Base-by-base conservation (phyloP, 2,797 vertebrate genomes). In the Fistularia commersonii region DNA sequence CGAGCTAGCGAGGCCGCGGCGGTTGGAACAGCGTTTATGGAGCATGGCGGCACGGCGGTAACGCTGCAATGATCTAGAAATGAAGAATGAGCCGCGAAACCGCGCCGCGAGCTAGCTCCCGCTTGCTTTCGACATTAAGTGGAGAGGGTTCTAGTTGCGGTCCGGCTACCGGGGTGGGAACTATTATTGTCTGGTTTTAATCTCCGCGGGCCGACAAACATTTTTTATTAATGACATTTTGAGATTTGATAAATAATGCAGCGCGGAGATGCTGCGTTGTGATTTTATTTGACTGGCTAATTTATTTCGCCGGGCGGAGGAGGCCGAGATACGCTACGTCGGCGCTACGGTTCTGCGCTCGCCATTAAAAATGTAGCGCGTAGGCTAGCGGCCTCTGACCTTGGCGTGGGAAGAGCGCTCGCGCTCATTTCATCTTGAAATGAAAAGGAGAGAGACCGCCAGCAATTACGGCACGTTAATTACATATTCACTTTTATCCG, bases 401-500 rank as follows among this genome's bases (percentile, higher is more conserved):
- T 91, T 90, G 92, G 88, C 88, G 92, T 86, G 89, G 88, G 89
- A 9, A 91, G 88, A 87, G 86, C 83, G 90, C 83, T 88, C 80
- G 71, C 85, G 90, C 15, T 91, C 89, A 93, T 92, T 93, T 94
- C 91, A 93, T 94, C 91, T 93, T 90, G 90, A 90, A 93, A 92
- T 92, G 91, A 92, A 91, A 92, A 90, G 90, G n/a, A 91, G 90
- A 11, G 6, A 91, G 91, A 91, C 89, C 91, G 91, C 86, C 87
- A 86, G 92, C 91, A 94, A 93, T 95, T 95, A 93, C 77, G 88
- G 88, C 86, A 82, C 82, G 89, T 92, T 95, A 94, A 95, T 95
- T 92, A 91, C 86, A 88, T 89, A 95, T 96, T 95, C 93, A 93
- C 93, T 94, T 95, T 95, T 88, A 95, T 94, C 87, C 76, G 40